Base-by-base conservation (phyloP, 2,113 vertebrate species). In the Sula dactylatra region DNA sequence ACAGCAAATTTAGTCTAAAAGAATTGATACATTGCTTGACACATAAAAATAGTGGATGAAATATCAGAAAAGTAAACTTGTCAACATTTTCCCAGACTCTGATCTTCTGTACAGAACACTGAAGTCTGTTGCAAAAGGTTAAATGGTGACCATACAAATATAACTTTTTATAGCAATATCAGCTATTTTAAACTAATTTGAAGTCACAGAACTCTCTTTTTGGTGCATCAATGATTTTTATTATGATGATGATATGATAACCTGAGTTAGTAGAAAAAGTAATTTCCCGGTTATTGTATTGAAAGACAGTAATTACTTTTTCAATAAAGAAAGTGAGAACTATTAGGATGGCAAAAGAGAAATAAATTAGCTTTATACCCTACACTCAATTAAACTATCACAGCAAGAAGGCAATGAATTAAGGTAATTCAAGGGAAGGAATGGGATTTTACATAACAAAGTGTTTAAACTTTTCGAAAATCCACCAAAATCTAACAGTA, bases 241-340 rank as follows among this genome's bases (percentile, higher is more conserved):
- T 42, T 56, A 22, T 93, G 69, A 82, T 92, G 79, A 90, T 97
- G 91, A 97, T 76, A 42, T 74, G 96, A 97, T 98, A 97, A 97
- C 96, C 83, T 94, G 78, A 97, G 74, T 97, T 98, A 98, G 97
- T 97, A 96, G 86, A 93, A 97, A 93, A 98, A 97, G 95, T 90
- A 87, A 98, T 98, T 98, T 98, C 88, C 65, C 83, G 97, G 96
- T 98, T 98, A 98, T 97, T 97, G 94, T 98, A 98, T 95, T 55
- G 59, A 95, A 98, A 97, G 96, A 62, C 93, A 93, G 96, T 98
- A 98, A 98, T 98, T 98, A 98, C 96, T 97, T 98, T 98, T 97
- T 98, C 98, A 97, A 97, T 98, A 97, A 97, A 97, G 97, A 95
- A 98, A 97, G 79, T 96, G 87, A 97, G 96, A 98, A 97, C 97